Base-by-base conservation (phyloP, 2,797 vertebrate genomes). In the Acropternis orthonyx region DNA sequence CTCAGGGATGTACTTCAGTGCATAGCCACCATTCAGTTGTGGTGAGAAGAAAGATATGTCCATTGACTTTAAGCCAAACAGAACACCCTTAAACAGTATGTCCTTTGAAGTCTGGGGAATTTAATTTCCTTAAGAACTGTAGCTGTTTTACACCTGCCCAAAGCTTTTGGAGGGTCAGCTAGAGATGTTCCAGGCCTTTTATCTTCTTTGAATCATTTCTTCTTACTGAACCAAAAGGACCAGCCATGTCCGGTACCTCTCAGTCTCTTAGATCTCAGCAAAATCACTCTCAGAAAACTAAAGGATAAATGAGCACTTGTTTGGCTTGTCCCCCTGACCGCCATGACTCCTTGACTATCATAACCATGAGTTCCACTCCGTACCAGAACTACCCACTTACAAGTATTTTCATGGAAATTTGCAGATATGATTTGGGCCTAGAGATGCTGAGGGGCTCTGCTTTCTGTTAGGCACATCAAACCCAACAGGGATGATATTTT, bases 1-100 rank as follows among this genome's bases (percentile, higher is more conserved):
- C 21, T 12, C 21, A 78, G 44, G 12, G 27, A 68, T 41, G 30
- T 46, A n/a, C 8, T 84, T 67, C 30, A 80, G 17, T 14, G 28
- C 37, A 49, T 0, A 55, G 26, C 21, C 65, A 83, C 11, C 20
- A 10, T 23, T 76, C 14, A 12, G 17, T 1, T 0, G 0, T 28
- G 10, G 15, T 34, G 43, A 93, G 17, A 41, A 84, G 71, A 54
- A 30, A 6, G 9, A 43, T 39, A 10, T 48, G 11, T 24, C 54
- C 26, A 12, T 27, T 59, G 6, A 8, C 32, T 80, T 72, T 69
- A 58, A 48, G 7, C 4, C 44, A 67, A 85, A 66, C 8, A 83
- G 8, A 16, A 48, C 1, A 1, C 71, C 14, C 22, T 82, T 56
- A 49, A 78, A 55, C 11, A 51, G 5, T 20, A 22, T 27, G 15